phyloP scores from a whole-genome alignment of 2,888 invertebrate genomes.

The Chrysolina americana region DNA sequence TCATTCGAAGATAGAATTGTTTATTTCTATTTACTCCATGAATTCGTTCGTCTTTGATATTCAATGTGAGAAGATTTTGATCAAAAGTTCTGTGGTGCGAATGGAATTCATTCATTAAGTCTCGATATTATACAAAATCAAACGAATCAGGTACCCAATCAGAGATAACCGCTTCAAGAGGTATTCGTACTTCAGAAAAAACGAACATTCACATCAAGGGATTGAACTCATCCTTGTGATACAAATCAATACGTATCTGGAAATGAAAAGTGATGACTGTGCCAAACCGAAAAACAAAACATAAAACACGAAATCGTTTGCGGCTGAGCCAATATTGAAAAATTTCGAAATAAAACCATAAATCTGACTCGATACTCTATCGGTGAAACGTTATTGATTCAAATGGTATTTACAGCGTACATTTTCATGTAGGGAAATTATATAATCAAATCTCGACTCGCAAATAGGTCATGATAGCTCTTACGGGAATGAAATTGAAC shows the following conservation, averaged over 20 bases:
- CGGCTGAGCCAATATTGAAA: constrained; percentile 9
- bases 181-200: no score
- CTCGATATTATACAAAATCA: no score
- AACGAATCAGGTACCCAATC: no score
- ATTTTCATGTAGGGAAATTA: constrained; percentile 16
- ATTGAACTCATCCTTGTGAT: background rate
- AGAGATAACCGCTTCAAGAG: no score
- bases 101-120: no score
- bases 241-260: constrained; percentile 8
- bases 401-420: constrained; percentile 9
- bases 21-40: no score
- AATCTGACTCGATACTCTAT: constrained; percentile 1
- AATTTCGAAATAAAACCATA: constrained; percentile 10
- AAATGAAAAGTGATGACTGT: constrained; percentile 13
- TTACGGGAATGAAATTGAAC: constrained; percentile 22
- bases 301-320: constrained; percentile 12
- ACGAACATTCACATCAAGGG: no score
- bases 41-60: no score
- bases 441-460: constrained; percentile 9
- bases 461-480: constrained; percentile 15
- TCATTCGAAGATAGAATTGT: no score
- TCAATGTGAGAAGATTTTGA: no score
- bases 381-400: constrained; percentile 2
- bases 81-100: no score
- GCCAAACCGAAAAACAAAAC: constrained; percentile 5